phyloP scores from a whole-genome alignment of 2,797 vertebrate species.

The Arnoldichthys spilopterus region DNA sequence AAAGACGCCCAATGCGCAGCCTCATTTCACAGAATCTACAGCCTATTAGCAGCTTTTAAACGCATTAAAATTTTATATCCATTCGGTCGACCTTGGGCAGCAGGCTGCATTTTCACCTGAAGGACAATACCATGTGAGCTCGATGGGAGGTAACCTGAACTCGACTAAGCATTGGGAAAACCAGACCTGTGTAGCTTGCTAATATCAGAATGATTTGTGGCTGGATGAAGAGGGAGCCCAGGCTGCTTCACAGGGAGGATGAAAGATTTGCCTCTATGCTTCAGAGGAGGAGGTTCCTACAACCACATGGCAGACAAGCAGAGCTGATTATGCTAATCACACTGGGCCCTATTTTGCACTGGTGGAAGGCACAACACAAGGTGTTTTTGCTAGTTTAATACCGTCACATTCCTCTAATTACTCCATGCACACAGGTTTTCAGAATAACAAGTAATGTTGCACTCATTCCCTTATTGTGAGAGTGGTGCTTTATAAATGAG shows the following conservation, averaged over 20 bases:
- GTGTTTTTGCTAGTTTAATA: too few species aligned
- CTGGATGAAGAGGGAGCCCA: background rate
- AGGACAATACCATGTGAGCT: slow-evolving; percentile 1
- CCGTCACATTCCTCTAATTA: too few species aligned
- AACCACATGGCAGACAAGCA: background rate
- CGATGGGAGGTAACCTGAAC: slow-evolving; percentile 11
- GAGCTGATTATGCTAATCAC: slow-evolving; percentile 8
- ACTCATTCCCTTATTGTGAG: too few species aligned
- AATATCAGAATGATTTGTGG: background rate
- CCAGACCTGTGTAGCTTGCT: background rate
- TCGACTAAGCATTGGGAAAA: background rate
- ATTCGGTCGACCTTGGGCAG: slow-evolving; percentile 6
- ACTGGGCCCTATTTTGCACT: background rate
- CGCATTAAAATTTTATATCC: slow-evolving; percentile 10
- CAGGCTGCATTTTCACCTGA: slow-evolving; percentile 18
- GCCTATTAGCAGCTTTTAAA: slow-evolving; percentile 40
- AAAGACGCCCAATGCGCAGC: slow-evolving; percentile 16
- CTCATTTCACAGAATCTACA: slow-evolving; percentile 10
- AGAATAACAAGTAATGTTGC: too few species aligned
- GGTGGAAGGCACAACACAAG: too few species aligned
- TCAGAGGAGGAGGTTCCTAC: slow-evolving; percentile 12
- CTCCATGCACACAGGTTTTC: too few species aligned
- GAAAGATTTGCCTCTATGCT: background rate
- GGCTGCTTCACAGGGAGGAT: background rate
- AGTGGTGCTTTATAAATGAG: too few species aligned